These are phyloP conservation scores for Papilio dardanus DNA, from an alignment of 1,140 invertebrate genomes.

Conservation along the genomic window DNA sequence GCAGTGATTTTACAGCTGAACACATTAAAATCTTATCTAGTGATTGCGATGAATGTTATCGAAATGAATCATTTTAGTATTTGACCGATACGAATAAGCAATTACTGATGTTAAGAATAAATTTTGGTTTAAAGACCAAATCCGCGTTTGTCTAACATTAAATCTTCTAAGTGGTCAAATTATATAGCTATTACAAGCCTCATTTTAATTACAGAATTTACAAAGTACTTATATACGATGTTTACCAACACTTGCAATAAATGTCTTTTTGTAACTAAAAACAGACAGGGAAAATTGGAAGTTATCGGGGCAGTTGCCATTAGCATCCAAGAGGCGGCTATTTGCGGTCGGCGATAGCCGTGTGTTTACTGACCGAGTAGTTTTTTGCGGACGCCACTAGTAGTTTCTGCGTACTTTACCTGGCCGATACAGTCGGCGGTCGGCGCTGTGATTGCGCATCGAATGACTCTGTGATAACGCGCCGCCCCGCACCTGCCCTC, in stretches of 20 bases:
- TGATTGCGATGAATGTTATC: background rate
- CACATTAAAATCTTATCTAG: background rate
- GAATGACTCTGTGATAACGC: constrained; percentile 24
- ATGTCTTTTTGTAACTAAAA: background rate
- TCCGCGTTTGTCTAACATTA: background rate
- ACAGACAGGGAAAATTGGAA: background rate
- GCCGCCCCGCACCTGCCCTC: constrained; percentile 14
- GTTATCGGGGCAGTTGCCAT: background rate
- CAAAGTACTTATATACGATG: background rate
- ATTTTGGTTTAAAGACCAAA: background rate
- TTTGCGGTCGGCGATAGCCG: constrained; percentile 4
- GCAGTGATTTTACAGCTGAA: background rate
- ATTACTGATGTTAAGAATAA: background rate
- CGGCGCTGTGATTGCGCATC: constrained; percentile 15
- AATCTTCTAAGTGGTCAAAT: too few species aligned
- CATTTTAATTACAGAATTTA: background rate
- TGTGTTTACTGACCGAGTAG: constrained; percentile 29
- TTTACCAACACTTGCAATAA: background rate
- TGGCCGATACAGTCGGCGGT: constrained; percentile 14
- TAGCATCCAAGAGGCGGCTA: background rate
- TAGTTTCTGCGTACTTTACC: constrained; percentile 17
- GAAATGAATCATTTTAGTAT: constrained; percentile 6
- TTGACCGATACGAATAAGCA: constrained; percentile 12
- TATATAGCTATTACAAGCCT: too few species aligned
- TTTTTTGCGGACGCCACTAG: constrained; percentile 26